Base-by-base conservation (phyloP, 2,888 invertebrate species). In the Mesorhabditis spiculigera region DNA sequence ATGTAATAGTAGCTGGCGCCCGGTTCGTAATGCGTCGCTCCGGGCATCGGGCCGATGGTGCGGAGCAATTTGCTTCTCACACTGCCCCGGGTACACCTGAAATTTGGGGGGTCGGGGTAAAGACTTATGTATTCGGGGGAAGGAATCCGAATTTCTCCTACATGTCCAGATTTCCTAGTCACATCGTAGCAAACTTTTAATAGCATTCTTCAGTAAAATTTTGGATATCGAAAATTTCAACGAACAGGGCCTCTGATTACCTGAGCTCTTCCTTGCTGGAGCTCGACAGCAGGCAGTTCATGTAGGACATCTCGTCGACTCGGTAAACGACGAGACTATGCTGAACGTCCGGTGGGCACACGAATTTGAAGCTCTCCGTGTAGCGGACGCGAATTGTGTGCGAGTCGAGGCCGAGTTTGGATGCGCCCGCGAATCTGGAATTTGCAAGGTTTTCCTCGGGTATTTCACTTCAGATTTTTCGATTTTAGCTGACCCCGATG, bases 271-370 rank as follows among this genome's bases (percentile, higher is more conserved):
- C 58, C n/a, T 50, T 50, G n/a, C 58, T 50, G 10, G 58, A 50
- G n/a, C 58, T 50, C 58, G 58, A 50, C 8, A 50, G 8, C 10
- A 50, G 58, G 3, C 58, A 50, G n/a, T 50, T 50, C 58, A 50
- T 50, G 58, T 13, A 50, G n/a, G 58, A 50, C 58, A 50, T 50
- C n/a, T 50, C 58, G 58, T 50, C 58, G 58, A 50, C 58, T n/a
- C n/a, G 58, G 58, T 50, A 50, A 50, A 50, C 58, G n/a, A 50
- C 58, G 58, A 50, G 58, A 13, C n/a, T 10, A 13, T 50, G 10
- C n/a, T 50, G 58, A 50, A 10, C 10, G 8, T 50, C n/a, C 58
- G 8, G 8, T 50, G 58, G n/a, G 58, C 58, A 50, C 10, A 50
- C 8, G n/a, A 50, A 50, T 50, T 50, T 10, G 8, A 50, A n/a